These are phyloP conservation scores for Epizoanthus stellaris DNA, from an alignment of 92 coral and sea anemone species.

Conservation along the genomic window DNA sequence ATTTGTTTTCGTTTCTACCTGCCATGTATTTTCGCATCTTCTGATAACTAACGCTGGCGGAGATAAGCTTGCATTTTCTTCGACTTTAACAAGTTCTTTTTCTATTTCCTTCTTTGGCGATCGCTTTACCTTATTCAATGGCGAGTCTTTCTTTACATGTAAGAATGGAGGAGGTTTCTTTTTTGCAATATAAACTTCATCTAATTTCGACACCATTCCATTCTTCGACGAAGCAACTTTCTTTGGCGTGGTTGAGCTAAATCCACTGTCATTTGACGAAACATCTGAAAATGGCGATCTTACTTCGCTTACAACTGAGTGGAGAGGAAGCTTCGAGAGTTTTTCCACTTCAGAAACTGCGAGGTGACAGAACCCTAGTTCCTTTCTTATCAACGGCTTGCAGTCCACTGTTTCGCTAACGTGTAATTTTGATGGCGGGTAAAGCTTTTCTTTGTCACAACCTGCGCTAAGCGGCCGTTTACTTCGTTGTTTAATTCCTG, in stretches of 20 bases:
- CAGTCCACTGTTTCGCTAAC: constrained; percentile 6
- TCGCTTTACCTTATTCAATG: constrained; percentile 52
- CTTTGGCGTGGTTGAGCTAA: constrained; percentile 69
- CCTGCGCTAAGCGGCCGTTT: constrained; percentile 44
- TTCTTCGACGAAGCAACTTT: constrained; percentile 22
- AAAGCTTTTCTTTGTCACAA: constrained; percentile 37
- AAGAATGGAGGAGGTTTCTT: constrained; percentile 36
- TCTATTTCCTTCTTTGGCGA: constrained; percentile 58
- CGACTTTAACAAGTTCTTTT: constrained; percentile 2
- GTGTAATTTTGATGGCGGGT: constrained; percentile 20
- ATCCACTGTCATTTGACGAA: constrained; percentile 87
- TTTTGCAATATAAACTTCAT: constrained; percentile 27
- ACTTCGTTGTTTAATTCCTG: constrained; percentile 35
- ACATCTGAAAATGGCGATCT: constrained; percentile 74
- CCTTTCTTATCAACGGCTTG: constrained; percentile 7
- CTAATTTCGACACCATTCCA: constrained; percentile 43
- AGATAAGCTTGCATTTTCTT: constrained; percentile 56
- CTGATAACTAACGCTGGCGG: constrained; percentile 85
- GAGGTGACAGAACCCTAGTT: constrained; percentile 26
- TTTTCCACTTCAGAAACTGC: constrained; percentile 32
- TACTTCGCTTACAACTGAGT: constrained; percentile 22
- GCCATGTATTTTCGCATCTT: constrained; percentile 86
- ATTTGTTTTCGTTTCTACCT: constrained; percentile 73
- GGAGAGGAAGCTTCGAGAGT: constrained; percentile 7
- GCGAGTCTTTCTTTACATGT: constrained; percentile 27